Base-by-base conservation (phyloP, 2,113 vertebrate species). In the Ctenomys sociabilis region DNA sequence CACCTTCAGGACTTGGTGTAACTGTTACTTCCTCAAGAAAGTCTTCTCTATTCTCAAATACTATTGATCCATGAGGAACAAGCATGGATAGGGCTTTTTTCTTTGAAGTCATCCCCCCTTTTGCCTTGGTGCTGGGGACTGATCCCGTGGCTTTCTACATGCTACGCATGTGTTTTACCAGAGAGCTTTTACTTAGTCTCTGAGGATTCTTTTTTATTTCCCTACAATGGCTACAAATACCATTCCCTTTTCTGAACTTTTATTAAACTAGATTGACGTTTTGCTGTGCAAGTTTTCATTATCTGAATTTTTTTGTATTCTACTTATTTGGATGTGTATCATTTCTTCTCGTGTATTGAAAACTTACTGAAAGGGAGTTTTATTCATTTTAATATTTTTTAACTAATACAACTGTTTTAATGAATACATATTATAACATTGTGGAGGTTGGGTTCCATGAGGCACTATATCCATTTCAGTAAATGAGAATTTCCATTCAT, bases 331-430 rank as follows among this genome's bases (percentile, higher is more conserved):
- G 35, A 24, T 52, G 5, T 75, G 28, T 92, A 30, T 85, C 54
- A 75, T 94, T 91, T 97, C 52, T 16, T 84, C 40, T 94, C 10
- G 32, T 87, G 8, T 83, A 35, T n/a, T 84, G 68, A 91, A 87
- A 80, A 78, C 35, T 90, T 64, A 59, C 37, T 78, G 40, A 92
- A 94, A 52, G 61, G 24, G 37, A 49, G 12, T 57, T 84, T 88
- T 91, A 64, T 80, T 95, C 26, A 78, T 90, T 90, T 95, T 91
- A 82, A 52, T 61, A 82, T 37, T 37, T 93, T 85, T 82, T 5
- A 90, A 45, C 32, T 90, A 66, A 90, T 13, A 57, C 61, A 93
- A 35, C 26, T 84, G 9, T 91, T 80, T 61, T 43, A 52, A 40
- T 90, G 72, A 91, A 35, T 22, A 35, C 5, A 57, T 85, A 49